These are phyloP conservation scores for Siniperca chuatsi DNA, from an alignment of 2,113 vertebrate species.

Conservation along the genomic window DNA sequence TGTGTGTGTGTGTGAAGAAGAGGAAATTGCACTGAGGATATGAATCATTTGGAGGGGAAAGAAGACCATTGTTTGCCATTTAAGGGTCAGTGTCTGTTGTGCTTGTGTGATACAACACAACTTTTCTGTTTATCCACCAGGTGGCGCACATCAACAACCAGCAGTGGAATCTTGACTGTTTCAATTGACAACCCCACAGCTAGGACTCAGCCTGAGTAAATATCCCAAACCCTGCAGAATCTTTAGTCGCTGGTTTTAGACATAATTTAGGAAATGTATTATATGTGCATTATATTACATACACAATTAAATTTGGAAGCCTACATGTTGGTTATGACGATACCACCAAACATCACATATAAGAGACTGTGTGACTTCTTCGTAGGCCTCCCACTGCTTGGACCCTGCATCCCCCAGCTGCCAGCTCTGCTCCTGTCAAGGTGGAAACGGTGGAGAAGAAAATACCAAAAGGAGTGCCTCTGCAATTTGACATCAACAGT, in stretches of 20 bases:
- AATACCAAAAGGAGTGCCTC: conserved; percentile 93
- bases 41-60: conserved; percentile 23
- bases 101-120: neutral
- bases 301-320: neutral
- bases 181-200: conserved; percentile 97
- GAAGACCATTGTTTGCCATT: conserved; percentile 18
- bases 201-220: conserved; percentile 90
- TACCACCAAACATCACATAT: neutral
- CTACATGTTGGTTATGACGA: neutral
- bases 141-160: conserved; percentile 90
- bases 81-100: neutral
- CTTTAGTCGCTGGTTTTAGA: neutral
- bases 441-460: conserved; percentile 88
- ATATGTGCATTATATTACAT: too few relatives aligned
- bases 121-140: conserved; percentile 81
- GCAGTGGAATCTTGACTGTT: conserved; percentile 91
- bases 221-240: conserved; percentile 10
- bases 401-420: conserved; percentile 86
- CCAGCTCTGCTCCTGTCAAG: conserved; percentile 84
- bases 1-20: neutral
- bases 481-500: conserved; percentile 98
- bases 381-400: conserved; percentile 89
- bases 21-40: neutral
- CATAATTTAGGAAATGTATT: neutral
- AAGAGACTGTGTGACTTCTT: neutral